Conservation (phyloP, 35 echinoderm and acorn worm species). For the Eucidaris tribuloides region DNA sequence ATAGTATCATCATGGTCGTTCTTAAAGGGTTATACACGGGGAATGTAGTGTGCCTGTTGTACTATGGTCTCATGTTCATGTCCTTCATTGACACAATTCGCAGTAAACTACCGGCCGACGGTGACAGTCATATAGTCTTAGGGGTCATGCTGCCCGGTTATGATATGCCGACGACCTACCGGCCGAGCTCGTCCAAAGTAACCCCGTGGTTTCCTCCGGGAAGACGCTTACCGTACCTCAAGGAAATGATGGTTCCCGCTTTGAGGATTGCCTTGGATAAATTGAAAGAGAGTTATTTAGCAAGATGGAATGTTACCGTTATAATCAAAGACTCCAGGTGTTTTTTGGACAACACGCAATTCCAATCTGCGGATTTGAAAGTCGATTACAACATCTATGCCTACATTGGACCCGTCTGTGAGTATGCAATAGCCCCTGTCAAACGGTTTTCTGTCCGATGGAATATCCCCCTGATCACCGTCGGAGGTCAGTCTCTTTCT, state of each 20-base stretch:
- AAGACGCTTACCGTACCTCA: neutral
- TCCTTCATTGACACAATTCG: neutral
- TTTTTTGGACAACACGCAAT: neutral
- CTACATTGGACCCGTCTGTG: slow-evolving; percentile 41
- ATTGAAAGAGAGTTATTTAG: neutral
- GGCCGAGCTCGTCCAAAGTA: too few relatives aligned
- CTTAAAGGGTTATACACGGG: slow-evolving; percentile 2
- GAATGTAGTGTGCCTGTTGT: neutral
- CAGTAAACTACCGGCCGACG: neutral
- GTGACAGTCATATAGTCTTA: neutral
- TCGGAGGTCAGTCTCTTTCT: neutral
- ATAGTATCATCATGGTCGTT: neutral
- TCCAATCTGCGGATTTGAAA: neutral
- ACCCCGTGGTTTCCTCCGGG: neutral
- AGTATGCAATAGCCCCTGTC: slow-evolving; percentile 20
- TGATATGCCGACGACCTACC: neutral
- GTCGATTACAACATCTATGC: slow-evolving; percentile 20
- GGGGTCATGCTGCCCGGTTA: slow-evolving; percentile 12
- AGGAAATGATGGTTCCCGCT: slow-evolving; percentile 9
- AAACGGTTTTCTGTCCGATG: slow-evolving; percentile 21
- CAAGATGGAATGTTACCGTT: slow-evolving; percentile 1
- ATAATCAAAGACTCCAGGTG: neutral
- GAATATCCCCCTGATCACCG: slow-evolving; percentile 54
- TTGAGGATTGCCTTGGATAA: slow-evolving; percentile 2
- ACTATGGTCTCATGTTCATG: slow-evolving; percentile 3